Conservation (phyloP, 2,113 vertebrate species). For the Numenius arquata region DNA sequence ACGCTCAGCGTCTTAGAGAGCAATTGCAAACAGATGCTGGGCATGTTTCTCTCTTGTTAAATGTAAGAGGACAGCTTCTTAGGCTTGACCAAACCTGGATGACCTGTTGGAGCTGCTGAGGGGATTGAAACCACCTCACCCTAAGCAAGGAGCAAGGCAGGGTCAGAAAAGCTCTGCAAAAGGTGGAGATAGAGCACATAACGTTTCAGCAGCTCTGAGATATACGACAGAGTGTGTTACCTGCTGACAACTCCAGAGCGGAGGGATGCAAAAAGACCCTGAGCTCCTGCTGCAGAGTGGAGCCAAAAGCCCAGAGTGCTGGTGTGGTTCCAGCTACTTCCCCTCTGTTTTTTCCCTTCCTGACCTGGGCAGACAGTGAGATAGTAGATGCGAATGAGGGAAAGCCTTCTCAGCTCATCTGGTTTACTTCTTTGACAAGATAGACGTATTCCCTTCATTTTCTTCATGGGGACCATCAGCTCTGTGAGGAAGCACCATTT, state of each 20-base stretch:
- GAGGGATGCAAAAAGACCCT: not conserved
- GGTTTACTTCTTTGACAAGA: not conserved
- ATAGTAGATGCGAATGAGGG: not conserved
- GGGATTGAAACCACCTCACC: not conserved
- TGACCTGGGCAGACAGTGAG: not conserved
- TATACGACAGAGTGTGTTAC: not conserved
- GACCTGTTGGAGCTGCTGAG: rapidly evolving
- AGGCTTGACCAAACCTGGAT: not conserved
- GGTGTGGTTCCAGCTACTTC: not conserved
- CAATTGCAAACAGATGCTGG: constrained; percentile 32
- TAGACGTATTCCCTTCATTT: not conserved
- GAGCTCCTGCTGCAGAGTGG: not conserved
- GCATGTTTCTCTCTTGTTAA: not conserved
- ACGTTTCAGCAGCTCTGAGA: constrained; percentile 14
- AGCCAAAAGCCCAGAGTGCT: not conserved
- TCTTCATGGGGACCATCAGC: not conserved
- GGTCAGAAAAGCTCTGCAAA: not conserved
- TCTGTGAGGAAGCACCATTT: not conserved
- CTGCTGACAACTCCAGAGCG: not conserved
- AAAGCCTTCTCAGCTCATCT: not conserved
- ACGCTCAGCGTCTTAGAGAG: not conserved
- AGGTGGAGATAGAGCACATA: not conserved
- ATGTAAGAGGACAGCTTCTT: constrained; percentile 15
- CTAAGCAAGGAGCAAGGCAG: constrained; percentile 1
- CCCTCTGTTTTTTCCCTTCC: not conserved